phyloP scores from a whole-genome alignment of 1,140 invertebrate species.

The Drosophila pectinifera region DNA sequence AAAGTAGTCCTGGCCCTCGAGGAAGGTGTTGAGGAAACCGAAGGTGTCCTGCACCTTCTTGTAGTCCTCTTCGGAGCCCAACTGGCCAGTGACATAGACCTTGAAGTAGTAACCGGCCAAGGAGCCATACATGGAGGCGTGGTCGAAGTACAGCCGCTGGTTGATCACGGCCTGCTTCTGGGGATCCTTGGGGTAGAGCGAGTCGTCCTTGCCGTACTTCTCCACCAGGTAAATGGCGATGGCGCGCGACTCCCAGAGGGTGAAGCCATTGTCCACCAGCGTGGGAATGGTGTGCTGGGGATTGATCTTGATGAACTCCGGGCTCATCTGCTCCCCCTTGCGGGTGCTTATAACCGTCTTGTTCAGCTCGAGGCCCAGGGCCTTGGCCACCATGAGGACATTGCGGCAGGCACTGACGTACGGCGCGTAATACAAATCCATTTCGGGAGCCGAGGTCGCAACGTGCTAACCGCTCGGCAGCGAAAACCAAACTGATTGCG shows the following conservation, averaged over 20 bases:
- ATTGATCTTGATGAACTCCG: slow-evolving; percentile 86
- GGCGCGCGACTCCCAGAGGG: slow-evolving; percentile 69
- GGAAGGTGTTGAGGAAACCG: slow-evolving; percentile 88
- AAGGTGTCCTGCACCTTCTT: slow-evolving; percentile 88
- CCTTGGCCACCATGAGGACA: slow-evolving; percentile 82
- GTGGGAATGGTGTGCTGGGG: slow-evolving; percentile 79
- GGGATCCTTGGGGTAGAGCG: slow-evolving; percentile 87
- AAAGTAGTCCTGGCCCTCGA: slow-evolving; percentile 87
- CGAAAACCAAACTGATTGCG: slow-evolving; percentile 6
- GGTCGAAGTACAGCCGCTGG: slow-evolving; percentile 87
- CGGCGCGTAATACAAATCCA: slow-evolving; percentile 55
- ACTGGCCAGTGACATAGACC: slow-evolving; percentile 86
- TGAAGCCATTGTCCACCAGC: slow-evolving; percentile 55
- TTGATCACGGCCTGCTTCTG: slow-evolving; percentile 86
- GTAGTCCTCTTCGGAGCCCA: slow-evolving; percentile 87
- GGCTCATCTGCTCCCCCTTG: slow-evolving; percentile 87
- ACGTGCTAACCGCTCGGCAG: not conserved
- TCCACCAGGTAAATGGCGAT: slow-evolving; percentile 67
- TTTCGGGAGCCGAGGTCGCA: slow-evolving; percentile 50
- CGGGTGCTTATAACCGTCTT: slow-evolving; percentile 86
- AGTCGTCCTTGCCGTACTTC: slow-evolving; percentile 80
- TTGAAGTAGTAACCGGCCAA: slow-evolving; percentile 88
- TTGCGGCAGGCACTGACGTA: slow-evolving; percentile 76
- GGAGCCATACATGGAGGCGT: slow-evolving; percentile 84
- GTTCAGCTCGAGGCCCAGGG: slow-evolving; percentile 84